Evolutionary conservation across 2,113 vertebrate species (phyloP).

Genomic region (Pluvianellus socialis): DNA sequence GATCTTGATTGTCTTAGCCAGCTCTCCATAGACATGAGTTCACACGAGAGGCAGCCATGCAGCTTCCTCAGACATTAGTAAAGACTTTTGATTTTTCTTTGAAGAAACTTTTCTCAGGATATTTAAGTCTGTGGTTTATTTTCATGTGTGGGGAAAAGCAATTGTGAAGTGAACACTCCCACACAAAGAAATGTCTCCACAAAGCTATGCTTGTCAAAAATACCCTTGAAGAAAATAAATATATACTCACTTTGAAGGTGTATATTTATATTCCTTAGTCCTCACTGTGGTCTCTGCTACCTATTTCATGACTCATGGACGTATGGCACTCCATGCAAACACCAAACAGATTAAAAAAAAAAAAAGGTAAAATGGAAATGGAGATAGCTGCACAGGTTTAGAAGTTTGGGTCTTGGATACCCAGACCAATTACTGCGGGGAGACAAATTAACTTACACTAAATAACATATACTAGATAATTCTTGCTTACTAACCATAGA

Average conservation of each 20-base stretch:
- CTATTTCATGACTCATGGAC: neutral
- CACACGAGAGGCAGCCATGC: conserved; percentile 34
- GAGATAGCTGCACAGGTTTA: neutral
- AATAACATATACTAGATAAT: neutral
- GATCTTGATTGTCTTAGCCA: neutral
- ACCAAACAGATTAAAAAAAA: neutral
- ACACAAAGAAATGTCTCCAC: conserved; percentile 46
- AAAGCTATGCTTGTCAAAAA: conserved; percentile 14
- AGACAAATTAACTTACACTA: neutral
- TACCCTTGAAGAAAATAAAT: conserved; percentile 10
- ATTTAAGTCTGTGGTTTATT: conserved; percentile 60
- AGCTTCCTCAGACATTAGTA: conserved; percentile 51
- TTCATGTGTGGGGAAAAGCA: conserved; percentile 32
- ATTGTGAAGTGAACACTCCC: neutral
- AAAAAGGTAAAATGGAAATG: neutral
- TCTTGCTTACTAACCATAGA: neutral
- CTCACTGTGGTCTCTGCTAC: neutral
- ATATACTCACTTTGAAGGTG: neutral
- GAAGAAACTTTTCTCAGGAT: conserved; percentile 64
- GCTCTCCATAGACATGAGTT: conserved; percentile 46
- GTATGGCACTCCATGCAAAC: neutral
- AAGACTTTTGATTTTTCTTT: conserved; percentile 66
- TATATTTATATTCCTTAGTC: neutral
- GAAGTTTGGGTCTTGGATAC: neutral
- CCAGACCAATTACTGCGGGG: neutral